phyloP scores from a whole-genome alignment of 2,888 invertebrate species.

The Automeris io region DNA sequence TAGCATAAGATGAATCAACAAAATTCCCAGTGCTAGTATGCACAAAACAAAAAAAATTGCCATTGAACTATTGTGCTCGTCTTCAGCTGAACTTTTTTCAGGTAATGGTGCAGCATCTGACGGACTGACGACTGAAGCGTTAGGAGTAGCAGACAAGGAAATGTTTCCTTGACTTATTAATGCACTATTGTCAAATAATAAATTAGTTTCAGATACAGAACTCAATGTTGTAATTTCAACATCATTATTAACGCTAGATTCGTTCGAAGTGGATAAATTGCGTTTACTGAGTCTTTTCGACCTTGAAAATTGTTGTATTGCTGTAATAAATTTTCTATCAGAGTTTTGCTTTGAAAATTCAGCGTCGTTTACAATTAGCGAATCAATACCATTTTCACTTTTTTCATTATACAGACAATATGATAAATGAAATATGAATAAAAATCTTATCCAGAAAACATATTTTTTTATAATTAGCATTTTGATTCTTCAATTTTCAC shows the following conservation, averaged over 20 bases:
- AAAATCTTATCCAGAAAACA: constrained; percentile 11
- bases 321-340: constrained; percentile 6
- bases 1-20: constrained; percentile 95
- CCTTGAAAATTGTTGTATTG: constrained; percentile 35
- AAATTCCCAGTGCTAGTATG: constrained; percentile 94
- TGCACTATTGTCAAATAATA: constrained; percentile 38
- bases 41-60: constrained; percentile 98
- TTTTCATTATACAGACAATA: background rate
- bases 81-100: constrained; percentile 93
- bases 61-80: constrained; percentile 97
- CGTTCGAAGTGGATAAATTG: constrained; percentile 44
- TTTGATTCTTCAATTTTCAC: background rate
- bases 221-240: constrained; percentile 25
- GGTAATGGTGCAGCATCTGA: constrained; percentile 89
- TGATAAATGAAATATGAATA: constrained; percentile 9
- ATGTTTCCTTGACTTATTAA: constrained; percentile 48
- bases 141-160: constrained; percentile 43
- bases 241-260: constrained; percentile 30
- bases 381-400: background rate
- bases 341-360: background rate
- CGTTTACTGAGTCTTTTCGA: constrained; percentile 40
- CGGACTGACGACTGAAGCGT: constrained; percentile 72
- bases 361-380: background rate
- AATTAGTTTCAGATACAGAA: constrained; percentile 47
- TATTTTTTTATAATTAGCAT: constrained; percentile 11